Evolutionary conservation across 2,888 invertebrate species (phyloP).

Genomic region (Leucophenga montana): DNA sequence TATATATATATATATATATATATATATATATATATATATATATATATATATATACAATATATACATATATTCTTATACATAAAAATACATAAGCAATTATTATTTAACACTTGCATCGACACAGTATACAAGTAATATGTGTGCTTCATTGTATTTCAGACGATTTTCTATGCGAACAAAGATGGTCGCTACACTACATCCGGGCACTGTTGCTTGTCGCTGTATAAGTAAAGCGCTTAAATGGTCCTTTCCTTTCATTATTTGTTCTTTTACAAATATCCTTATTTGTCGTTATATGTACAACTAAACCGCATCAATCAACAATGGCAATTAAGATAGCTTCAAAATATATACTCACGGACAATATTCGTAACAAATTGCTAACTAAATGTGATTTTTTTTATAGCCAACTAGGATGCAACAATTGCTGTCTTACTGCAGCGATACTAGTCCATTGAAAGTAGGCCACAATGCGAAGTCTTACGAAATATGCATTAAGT

Average conservation of each 20-base stretch:
- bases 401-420: too few relatives aligned
- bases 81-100: not conserved
- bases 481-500: too few relatives aligned
- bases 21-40: too few relatives aligned
- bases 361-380: slow-evolving; percentile 31
- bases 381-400: slow-evolving; percentile 33
- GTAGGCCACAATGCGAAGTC: too few relatives aligned
- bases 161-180: slow-evolving; percentile 20
- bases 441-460: too few relatives aligned
- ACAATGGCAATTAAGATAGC: slow-evolving; percentile 24
- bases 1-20: too few relatives aligned
- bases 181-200: slow-evolving; percentile 18
- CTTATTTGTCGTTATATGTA: too few relatives aligned
- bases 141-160: not conserved
- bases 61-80: too few relatives aligned
- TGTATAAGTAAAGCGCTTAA: too few relatives aligned
- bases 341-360: slow-evolving; percentile 15
- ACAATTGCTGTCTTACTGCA: too few relatives aligned
- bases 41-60: too few relatives aligned
- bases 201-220: not conserved
- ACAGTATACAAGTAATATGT: not conserved
- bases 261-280: too few relatives aligned
- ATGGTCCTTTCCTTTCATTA: not conserved
- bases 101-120: not conserved
- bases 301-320: not conserved